Evolutionary conservation across 2,888 invertebrate genomes (phyloP), one percentile per base, ranked within the genome.

Genomic region (Folsomia candida): DNA sequence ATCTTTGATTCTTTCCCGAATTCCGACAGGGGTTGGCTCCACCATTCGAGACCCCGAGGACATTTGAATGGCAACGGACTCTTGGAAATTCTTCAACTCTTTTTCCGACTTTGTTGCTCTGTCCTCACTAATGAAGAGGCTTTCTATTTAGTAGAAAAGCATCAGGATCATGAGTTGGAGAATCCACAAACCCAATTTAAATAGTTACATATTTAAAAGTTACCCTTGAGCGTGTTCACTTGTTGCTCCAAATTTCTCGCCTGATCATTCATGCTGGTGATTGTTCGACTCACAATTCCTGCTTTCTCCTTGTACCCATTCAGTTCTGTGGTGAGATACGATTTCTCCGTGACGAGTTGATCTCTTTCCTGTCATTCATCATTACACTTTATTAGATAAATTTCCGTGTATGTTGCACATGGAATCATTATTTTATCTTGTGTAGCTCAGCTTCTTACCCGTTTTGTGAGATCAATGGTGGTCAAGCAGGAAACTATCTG

Each of bases 1-100:
- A 83, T 93, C 92, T 22, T 91, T 86, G 68, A 92, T 87, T 75
- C 91, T 87, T 74, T 93, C 92, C 82, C 91, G 91, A 73, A 93
- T 90, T 37, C 90, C 86, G 64, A 87, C 87, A 82, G 93, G 92
- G 70, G 90, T 88, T 0, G 92, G 89, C 81, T 93, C 93, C 2
- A 91, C 89, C 82, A 89, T 90, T 76, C 89, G 84, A 28, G 88
- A 87, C 1, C 91, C 89, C 11, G 72, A 64, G 81, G 90, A 90
- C 26, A 91, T 82, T 51, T 89, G 85, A 69, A 90, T 88, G 6
- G 91, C 89, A 69, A 91, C 82, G 0, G 90, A 89, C 81, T 91
- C 91, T 82, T 90, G 84, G 0, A 88, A 86, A 81, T 89, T 89
- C 9, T 89, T 87, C 78, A 89, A 85, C 79, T 91, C 90, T 29